phyloP scores from a whole-genome alignment of 2,797 vertebrate genomes.

The Tolypeutes matacus region DNA sequence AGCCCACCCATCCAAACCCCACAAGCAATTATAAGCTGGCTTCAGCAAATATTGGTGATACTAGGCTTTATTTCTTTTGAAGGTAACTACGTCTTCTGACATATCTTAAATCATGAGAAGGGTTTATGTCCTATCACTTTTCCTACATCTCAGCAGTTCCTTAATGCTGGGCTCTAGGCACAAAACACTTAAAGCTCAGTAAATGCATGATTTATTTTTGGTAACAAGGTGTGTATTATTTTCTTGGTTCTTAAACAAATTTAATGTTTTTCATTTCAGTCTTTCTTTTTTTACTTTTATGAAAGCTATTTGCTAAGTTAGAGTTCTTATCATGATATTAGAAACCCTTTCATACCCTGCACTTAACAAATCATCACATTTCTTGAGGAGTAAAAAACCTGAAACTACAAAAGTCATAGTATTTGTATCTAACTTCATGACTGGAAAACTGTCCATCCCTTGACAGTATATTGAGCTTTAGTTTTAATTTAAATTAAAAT shows the following conservation, averaged over 20 bases:
- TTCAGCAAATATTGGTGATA: conserved; percentile 73
- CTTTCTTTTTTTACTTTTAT: conserved; percentile 67
- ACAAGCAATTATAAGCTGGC: conserved; percentile 67
- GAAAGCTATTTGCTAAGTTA: conserved; percentile 44
- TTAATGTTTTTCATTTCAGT: conserved; percentile 22
- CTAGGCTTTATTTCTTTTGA: conserved; percentile 76
- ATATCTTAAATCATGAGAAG: conserved; percentile 75
- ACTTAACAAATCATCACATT: not conserved
- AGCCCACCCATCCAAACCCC: not conserved
- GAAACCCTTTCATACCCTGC: not conserved
- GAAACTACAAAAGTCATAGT: conserved; percentile 19
- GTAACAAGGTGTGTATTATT: not conserved
- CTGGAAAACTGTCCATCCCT: not conserved
- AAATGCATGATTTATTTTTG: conserved; percentile 36
- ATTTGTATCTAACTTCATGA: conserved; percentile 6
- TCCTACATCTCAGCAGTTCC: conserved; percentile 60
- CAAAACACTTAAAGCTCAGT: conserved; percentile 28
- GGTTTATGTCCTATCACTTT: conserved; percentile 66
- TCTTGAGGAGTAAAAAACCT: not conserved
- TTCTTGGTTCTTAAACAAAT: not conserved
- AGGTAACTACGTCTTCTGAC: conserved; percentile 75
- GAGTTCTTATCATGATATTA: conserved; percentile 49
- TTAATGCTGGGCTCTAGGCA: conserved; percentile 53
- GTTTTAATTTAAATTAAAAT: conserved; percentile 40
- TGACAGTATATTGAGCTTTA: not conserved